Percentiles rank a stretch among this genome's conserved stretches.
Conservation (phyloP, 2,888 invertebrate species). For the Monopis laevigella region DNA sequence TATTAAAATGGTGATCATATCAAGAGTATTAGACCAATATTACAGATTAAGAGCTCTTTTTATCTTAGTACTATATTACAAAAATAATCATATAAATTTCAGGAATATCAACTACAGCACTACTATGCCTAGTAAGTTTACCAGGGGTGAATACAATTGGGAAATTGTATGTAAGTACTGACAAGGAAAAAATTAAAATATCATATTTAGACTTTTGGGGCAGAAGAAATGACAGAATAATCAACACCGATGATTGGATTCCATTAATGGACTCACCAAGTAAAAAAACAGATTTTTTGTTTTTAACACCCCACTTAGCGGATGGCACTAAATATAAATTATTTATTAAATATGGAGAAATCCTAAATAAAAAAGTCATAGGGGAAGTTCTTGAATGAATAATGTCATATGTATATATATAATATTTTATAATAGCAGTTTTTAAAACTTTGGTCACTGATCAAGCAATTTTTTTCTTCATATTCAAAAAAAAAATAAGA, state of each 20-base stretch:
- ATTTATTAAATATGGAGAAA: slow-evolving; percentile 51
- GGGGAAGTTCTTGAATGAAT: slow-evolving; percentile 47
- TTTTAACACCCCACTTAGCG: slow-evolving; percentile 42
- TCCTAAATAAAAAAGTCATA: slow-evolving; percentile 52
- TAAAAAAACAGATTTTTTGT: slow-evolving; percentile 40
- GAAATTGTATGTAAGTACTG: slow-evolving; percentile 70
- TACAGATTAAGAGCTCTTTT: not conserved
- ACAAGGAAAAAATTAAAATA: slow-evolving; percentile 65
- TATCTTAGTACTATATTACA: slow-evolving; percentile 1
- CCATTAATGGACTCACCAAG: slow-evolving; percentile 57
- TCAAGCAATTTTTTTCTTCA: too few relatives aligned
- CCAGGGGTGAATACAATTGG: slow-evolving; percentile 71
- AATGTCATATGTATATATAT: too few relatives aligned
- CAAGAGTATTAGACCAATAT: not conserved
- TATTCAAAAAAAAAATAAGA: too few relatives aligned
- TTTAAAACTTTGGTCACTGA: too few relatives aligned
- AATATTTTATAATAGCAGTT: too few relatives aligned
- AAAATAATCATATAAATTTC: slow-evolving; percentile 27
- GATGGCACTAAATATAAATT: slow-evolving; percentile 59
- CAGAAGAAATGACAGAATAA: slow-evolving; percentile 60
- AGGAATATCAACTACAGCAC: slow-evolving; percentile 65
- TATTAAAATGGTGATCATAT: too few relatives aligned
- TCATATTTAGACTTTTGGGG: slow-evolving; percentile 79
- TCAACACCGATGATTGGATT: slow-evolving; percentile 65
- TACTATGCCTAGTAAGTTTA: slow-evolving; percentile 63